phyloP scores from a whole-genome alignment of 2,797 vertebrate genomes.

The Micrastur ruficollis region DNA sequence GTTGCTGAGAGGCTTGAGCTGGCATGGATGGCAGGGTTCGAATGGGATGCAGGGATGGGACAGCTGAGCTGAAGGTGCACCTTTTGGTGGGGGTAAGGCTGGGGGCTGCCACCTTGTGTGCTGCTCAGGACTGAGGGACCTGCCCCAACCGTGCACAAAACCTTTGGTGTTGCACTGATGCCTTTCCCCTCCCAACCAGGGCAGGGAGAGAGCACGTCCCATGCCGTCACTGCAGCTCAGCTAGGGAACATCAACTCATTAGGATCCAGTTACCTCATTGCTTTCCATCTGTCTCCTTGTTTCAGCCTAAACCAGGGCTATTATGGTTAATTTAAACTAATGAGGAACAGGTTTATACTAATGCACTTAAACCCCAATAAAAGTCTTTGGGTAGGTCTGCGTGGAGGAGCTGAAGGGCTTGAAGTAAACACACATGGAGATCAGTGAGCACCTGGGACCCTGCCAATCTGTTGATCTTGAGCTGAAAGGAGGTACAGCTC shows the following conservation, averaged over 20 bases:
- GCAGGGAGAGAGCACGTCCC: not conserved
- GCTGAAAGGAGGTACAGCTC: not conserved
- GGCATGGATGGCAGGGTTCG: fast-evolving
- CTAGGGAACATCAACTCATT: not conserved
- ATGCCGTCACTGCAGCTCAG: not conserved
- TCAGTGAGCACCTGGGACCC: fast-evolving
- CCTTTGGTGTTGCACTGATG: not conserved
- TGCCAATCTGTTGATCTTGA: not conserved
- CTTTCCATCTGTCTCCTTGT: not conserved
- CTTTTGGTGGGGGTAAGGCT: not conserved
- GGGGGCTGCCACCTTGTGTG: fast-evolving
- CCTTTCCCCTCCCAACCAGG: not conserved
- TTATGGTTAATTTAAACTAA: not conserved
- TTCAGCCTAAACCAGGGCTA: not conserved
- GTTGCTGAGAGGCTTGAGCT: not conserved
- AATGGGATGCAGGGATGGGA: not conserved
- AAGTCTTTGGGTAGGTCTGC: not conserved
- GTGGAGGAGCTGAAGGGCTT: not conserved
- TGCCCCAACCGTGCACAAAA: not conserved
- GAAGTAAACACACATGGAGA: not conserved
- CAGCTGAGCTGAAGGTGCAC: not conserved
- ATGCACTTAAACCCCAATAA: not conserved
- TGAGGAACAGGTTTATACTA: not conserved
- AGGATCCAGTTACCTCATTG: not conserved
- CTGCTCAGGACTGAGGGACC: not conserved